Evolutionary conservation across 2,797 vertebrate species (phyloP), one percentile per base, ranked within the genome.

Genomic region (Scolopax bukidnonensis): DNA sequence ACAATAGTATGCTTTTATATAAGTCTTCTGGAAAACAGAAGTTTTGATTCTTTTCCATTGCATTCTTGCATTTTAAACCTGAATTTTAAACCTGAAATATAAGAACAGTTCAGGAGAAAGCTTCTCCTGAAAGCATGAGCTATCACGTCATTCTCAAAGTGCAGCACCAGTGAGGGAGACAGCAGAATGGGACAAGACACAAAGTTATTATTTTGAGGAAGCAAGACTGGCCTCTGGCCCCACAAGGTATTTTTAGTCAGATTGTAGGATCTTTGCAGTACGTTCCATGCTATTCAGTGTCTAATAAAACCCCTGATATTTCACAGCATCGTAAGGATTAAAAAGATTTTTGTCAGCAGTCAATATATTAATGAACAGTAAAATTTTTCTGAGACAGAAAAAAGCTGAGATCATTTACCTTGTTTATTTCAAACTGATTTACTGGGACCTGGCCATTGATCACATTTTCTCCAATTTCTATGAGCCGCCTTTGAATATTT

Each of bases 381-480:
- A 53, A 43, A 19, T 36, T 93, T 54, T 78, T 14, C 71, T 70
- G 48, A 77, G 75, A 67, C 12, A 76, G 17, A 51, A 54, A 76
- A 79, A 19, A 75, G 25, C 7, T 36, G 40, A 30, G 16, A 54
- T 17, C 67, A 74, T 77, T 98, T 98, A 99, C 99, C 99, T 99
- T 99, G 97, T 99, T 98, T 95, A 99, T 99, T 98, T 99, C 98
- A 96, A 98, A 99, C 96, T 98, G 98, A 93, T 95, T 98, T 87
- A 98, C 96, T 12, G 98, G 98, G 82, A 99, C 92, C 74, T 90
- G 97, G 82, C 98, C 98, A 81, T 78, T 98, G 77, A 97, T 96
- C 64, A 99, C 99, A 95, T 98, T 99, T 98, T 99, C 99, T 87
- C 99, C 99, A 89, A 99, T 98, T 96, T 99, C 99, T 89, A 99